These are phyloP conservation scores for Diplazon laetatorius DNA, from an alignment of 2,888 invertebrate genomes.

Conservation along the genomic window DNA sequence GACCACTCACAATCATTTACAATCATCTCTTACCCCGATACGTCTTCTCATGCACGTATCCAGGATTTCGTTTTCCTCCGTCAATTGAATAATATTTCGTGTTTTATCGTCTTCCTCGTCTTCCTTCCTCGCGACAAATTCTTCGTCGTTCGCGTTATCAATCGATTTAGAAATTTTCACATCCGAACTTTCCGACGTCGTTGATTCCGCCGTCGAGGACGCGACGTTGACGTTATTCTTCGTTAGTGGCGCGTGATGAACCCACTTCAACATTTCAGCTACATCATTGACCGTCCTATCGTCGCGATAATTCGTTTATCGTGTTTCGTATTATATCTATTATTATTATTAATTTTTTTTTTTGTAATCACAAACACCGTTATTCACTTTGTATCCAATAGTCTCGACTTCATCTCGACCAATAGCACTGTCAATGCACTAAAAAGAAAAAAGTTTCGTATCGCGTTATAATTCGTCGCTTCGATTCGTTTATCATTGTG, in stretches of 20 bases:
- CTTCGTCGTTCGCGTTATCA: constrained; percentile 36
- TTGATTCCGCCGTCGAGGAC: constrained; percentile 51
- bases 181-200: constrained; percentile 39
- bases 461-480: constrained; percentile 35
- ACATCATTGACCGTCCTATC: constrained; percentile 64
- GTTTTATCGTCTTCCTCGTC: constrained; percentile 15
- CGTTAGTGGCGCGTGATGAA: constrained; percentile 76
- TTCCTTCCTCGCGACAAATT: constrained; percentile 26
- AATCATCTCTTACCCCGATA: constrained; percentile 72
- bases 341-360: too few species aligned
- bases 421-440: neutral
- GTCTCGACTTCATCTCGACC: too few species aligned
- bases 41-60: constrained; percentile 69
- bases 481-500: constrained; percentile 17
- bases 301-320: constrained; percentile 18
- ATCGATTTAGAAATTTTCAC: constrained; percentile 35
- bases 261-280: constrained; percentile 80
- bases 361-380: constrained; percentile 21
- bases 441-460: neutral
- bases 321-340: neutral
- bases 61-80: constrained; percentile 66
- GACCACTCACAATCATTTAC: neutral
- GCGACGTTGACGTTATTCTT: constrained; percentile 71
- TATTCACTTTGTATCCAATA: neutral
- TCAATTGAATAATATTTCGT: constrained; percentile 46